A percentile compares a stretch with the other conserved stretches of the same genome.
Evolutionary conservation across 2,113 vertebrate genomes (phyloP).

Genomic region (Sylvietta virens): DNA sequence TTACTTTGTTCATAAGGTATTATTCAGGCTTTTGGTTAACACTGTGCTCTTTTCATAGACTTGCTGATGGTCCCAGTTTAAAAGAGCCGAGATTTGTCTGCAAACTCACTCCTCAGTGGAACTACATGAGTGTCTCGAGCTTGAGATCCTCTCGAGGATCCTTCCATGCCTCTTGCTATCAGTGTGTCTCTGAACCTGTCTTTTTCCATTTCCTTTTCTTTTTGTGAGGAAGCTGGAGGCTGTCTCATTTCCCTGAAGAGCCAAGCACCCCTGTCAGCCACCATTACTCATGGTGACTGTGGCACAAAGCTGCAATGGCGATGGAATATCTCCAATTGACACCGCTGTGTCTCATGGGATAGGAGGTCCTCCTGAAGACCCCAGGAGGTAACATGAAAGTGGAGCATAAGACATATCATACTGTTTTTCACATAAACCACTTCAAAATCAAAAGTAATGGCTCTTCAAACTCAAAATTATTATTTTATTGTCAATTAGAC

Average conservation of each 20-base stretch:
- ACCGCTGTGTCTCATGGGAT: neutral
- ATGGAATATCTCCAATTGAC: neutral
- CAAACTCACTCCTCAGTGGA: neutral
- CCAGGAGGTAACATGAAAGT: neutral
- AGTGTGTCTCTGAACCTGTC: neutral
- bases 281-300: neutral
- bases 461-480: neutral
- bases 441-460: neutral
- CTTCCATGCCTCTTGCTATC: neutral
- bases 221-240: neutral
- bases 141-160: neutral
- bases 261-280: neutral
- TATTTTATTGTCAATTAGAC: neutral
- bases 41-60: neutral
- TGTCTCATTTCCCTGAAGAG: neutral
- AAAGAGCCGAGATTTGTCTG: neutral
- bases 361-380: neutral
- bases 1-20: neutral
- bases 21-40: neutral
- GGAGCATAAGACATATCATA: neutral
- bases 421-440: neutral
- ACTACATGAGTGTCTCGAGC: neutral
- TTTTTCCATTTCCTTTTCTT: neutral
- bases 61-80: neutral
- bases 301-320: neutral